phyloP scores from a whole-genome alignment of 37 sponge, comb jelly and placozoan species.

The Aplysina aerophoba region DNA sequence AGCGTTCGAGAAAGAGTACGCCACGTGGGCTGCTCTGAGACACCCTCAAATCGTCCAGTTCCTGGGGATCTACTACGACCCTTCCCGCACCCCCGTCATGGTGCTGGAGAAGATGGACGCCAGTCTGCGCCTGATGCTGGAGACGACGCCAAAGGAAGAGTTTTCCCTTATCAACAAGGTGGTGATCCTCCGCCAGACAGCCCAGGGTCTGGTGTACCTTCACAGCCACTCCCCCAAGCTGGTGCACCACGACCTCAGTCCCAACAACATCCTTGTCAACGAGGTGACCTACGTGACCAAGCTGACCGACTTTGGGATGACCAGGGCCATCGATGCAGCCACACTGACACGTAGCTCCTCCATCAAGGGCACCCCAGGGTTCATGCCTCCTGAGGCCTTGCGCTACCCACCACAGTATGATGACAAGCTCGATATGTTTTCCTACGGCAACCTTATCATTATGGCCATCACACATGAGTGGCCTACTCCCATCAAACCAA shows the following conservation, averaged over 20 bases:
- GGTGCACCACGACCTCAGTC: background rate
- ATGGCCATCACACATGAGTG: constrained; percentile 11
- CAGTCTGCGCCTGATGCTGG: background rate
- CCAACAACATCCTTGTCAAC: background rate
- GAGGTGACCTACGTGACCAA: background rate
- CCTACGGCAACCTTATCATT: background rate
- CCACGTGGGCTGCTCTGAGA: background rate
- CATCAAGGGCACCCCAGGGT: background rate
- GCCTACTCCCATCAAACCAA: background rate
- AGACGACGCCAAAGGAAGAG: background rate
- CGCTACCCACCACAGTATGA: background rate
- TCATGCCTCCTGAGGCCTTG: background rate
- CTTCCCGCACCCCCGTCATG: background rate
- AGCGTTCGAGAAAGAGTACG: background rate
- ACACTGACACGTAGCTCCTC: background rate
- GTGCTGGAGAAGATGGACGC: background rate
- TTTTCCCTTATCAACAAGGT: background rate
- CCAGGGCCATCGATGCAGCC: background rate
- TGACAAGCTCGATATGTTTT: background rate
- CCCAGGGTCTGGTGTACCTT: background rate
- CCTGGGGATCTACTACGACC: background rate
- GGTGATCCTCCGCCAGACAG: background rate
- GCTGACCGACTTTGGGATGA: constrained; percentile 11
- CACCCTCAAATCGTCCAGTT: background rate
- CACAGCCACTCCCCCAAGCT: background rate